A percentile compares a stretch with the other conserved stretches of the same genome.
Conservation (phyloP, 2,113 vertebrate species). For the Oxygymnocypris stewartii region DNA sequence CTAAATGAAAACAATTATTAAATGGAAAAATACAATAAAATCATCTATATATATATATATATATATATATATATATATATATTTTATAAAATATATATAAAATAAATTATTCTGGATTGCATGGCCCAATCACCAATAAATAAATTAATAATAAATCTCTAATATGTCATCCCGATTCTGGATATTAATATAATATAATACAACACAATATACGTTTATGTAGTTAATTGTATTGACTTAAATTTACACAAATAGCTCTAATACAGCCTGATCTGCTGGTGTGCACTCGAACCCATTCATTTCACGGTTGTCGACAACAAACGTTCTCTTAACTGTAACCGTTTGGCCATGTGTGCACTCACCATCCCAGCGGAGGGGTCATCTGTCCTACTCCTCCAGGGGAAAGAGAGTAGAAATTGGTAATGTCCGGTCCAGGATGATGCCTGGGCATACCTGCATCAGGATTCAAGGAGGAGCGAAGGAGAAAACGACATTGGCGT, state of each 20-base stretch:
- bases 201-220: not conserved
- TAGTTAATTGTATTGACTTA: not conserved
- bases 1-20: too few relatives aligned
- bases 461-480: constrained; percentile 17
- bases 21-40: too few relatives aligned
- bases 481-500: not conserved
- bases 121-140: not conserved
- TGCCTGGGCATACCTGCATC: constrained; percentile 90
- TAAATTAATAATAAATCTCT: not conserved
- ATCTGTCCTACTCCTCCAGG: constrained; percentile 94
- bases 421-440: constrained; percentile 91
- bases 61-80: too few relatives aligned
- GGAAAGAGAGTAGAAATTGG: constrained; percentile 95
- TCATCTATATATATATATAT: too few relatives aligned
- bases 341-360: constrained; percentile 66
- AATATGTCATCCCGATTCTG: not conserved
- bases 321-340: constrained; percentile 17
- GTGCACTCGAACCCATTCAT: not conserved
- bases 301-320: not conserved
- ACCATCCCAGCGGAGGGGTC: constrained; percentile 97
- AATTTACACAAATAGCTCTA: not conserved
- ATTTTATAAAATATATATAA: too few relatives aligned
- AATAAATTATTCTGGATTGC: not conserved
- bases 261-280: not conserved
- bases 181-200: too few relatives aligned